phyloP scores from a whole-genome alignment of 2,113 vertebrate genomes.

The Benitochromis conjunctus region DNA sequence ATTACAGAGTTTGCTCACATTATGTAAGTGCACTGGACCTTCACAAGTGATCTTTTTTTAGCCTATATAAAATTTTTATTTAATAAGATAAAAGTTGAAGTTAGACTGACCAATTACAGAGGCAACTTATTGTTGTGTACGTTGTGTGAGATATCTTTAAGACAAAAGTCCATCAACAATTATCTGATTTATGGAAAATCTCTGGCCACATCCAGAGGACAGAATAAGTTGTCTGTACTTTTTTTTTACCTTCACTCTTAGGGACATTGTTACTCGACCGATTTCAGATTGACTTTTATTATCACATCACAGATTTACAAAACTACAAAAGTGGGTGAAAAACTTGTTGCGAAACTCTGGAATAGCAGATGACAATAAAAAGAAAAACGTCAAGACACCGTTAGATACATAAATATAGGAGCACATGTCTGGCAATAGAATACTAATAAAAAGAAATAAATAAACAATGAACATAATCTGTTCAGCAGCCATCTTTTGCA shows the following conservation, averaged over 20 bases:
- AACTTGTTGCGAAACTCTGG: not conserved
- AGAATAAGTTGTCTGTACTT: not conserved
- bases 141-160: too few relatives aligned
- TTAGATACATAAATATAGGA: not conserved
- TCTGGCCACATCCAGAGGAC: not conserved
- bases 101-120: too few relatives aligned
- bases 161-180: not conserved
- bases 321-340: not conserved
- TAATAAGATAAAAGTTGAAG: too few relatives aligned
- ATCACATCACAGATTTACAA: not conserved
- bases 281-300: not conserved
- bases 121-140: too few relatives aligned
- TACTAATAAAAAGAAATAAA: not conserved
- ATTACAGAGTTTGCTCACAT: not conserved
- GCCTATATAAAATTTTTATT: too few relatives aligned
- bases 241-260: not conserved
- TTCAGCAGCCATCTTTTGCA: not conserved
- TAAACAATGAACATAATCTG: not conserved
- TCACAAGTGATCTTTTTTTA: not conserved
- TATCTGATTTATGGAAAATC: rapidly evolving
- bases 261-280: not conserved
- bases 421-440: not conserved
- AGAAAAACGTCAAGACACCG: rapidly evolving
- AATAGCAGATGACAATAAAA: not conserved
- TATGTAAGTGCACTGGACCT: not conserved